Evolutionary conservation across 2,113 vertebrate genomes (phyloP).

Genomic region (Protobothrops flavoviridis): DNA sequence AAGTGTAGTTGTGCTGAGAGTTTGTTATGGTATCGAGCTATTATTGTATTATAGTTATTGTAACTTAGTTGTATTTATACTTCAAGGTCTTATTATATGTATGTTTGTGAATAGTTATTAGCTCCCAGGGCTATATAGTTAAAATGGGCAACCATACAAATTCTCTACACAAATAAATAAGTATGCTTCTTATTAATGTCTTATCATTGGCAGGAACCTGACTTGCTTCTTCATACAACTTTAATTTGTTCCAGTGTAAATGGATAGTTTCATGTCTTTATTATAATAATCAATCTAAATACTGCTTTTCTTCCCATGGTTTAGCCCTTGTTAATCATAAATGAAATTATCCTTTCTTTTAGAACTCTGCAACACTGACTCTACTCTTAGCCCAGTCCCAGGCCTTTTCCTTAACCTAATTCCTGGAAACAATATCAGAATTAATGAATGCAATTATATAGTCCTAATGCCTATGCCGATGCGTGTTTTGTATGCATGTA

Average conservation of each 20-base stretch:
- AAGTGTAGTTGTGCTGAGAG: not conserved
- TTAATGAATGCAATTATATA: not conserved
- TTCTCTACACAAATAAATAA: not conserved
- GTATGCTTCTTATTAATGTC: not conserved
- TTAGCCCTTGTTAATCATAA: not conserved
- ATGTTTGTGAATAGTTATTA: not conserved
- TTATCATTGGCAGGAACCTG: not conserved
- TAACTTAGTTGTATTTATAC: not conserved
- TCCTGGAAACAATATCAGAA: not conserved
- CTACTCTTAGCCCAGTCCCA: not conserved
- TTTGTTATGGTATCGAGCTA: not conserved
- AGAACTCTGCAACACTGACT: not conserved
- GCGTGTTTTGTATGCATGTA: too few relatives aligned
- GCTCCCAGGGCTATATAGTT: not conserved
- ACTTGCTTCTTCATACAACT: not conserved
- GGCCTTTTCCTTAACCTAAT: not conserved
- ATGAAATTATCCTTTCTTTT: not conserved
- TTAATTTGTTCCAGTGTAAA: not conserved
- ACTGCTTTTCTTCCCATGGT: not conserved
- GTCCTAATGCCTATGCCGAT: not conserved
- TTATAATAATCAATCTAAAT: not conserved
- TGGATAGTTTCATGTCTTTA: not conserved
- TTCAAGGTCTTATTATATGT: not conserved
- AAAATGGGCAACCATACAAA: not conserved
- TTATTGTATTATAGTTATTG: not conserved